Base-by-base conservation (phyloP, 2,113 vertebrate species). In the Catharus bicknelli region DNA sequence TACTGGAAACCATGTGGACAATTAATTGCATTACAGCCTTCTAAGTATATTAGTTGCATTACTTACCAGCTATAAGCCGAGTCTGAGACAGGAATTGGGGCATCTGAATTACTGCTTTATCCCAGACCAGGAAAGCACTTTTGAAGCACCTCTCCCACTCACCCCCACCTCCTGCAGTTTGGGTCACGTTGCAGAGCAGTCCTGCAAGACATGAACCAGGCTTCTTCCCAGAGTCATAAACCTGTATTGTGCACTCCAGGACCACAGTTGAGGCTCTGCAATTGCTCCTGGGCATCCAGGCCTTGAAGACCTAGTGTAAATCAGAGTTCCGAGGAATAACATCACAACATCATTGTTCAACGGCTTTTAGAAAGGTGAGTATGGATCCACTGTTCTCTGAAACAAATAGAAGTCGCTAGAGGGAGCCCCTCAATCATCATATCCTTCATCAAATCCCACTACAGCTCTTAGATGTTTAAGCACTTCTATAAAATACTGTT, bases 181-280 rank as follows among this genome's bases (percentile, higher is more conserved):
- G 25, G 21, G 27, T 68, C 34, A 40, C 0, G 0, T 3, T 23
- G 32, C 45, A 58, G 47, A 73, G 10, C 38, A 27, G 45, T 18
- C 11, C 63, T 83, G 38, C 15, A 54, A 38, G 2, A 2, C 21
- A 30, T 0, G 1, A 45, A 21, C 9, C 32, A 58, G 38, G 19
- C 13, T 77, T 8, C 30, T 88, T 80, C 15, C 14, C 0, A 0
- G 5, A 4, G 45, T 22, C 1, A 0, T 22, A 76, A 48, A 77
- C 25, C 8, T 23, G 8, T 36, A 11, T 12, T 70, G 27, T 1
- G 0, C 32, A 26, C 20, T 79, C 36, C 15, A 30, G 18, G 26
- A 82, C 0, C 1, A 32, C 13, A 59, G 20, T 3, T 14, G 34
- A 74, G 13, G 5, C 11, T 91, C 78, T 85, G 62, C 18, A 67